Conservation (phyloP, 2,888 invertebrate genomes). For the Phytoseiulus persimilis region DNA sequence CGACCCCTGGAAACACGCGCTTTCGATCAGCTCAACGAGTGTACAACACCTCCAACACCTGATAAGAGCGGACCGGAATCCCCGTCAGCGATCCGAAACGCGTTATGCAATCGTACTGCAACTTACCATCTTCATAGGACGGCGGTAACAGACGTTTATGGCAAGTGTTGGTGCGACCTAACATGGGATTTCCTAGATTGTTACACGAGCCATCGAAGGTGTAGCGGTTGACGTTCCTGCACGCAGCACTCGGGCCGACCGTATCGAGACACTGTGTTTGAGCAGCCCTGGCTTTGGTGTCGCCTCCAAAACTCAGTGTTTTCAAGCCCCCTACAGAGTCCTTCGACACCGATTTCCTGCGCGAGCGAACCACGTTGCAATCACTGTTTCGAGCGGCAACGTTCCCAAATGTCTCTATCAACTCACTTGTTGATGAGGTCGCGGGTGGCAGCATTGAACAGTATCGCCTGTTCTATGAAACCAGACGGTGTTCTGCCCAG, state of each 20-base stretch:
- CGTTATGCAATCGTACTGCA: too few relatives aligned
- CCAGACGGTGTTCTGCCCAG: not conserved
- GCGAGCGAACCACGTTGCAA: too few relatives aligned
- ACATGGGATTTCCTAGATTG: not conserved
- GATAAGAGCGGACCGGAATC: too few relatives aligned
- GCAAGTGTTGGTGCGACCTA: not conserved
- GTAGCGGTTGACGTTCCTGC: not conserved
- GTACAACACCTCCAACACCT: too few relatives aligned
- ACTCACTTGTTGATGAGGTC: constrained; percentile 11
- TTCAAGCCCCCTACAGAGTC: not conserved
- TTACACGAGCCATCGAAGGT: constrained; percentile 18
- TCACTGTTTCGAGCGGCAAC: not conserved
- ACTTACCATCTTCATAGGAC: constrained; percentile 10
- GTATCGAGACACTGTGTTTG: not conserved
- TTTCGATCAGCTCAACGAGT: not conserved
- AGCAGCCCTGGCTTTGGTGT: not conserved
- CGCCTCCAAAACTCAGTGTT: not conserved
- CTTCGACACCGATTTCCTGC: not conserved
- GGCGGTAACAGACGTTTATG: not conserved
- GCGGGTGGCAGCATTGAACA: not conserved
- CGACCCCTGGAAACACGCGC: not conserved
- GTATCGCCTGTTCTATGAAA: not conserved
- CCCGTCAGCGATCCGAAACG: too few relatives aligned
- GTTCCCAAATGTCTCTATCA: not conserved
- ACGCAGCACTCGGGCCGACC: not conserved